phyloP scores from a whole-genome alignment of 2,888 invertebrate species.

The Steinernema hermaphroditum region DNA sequence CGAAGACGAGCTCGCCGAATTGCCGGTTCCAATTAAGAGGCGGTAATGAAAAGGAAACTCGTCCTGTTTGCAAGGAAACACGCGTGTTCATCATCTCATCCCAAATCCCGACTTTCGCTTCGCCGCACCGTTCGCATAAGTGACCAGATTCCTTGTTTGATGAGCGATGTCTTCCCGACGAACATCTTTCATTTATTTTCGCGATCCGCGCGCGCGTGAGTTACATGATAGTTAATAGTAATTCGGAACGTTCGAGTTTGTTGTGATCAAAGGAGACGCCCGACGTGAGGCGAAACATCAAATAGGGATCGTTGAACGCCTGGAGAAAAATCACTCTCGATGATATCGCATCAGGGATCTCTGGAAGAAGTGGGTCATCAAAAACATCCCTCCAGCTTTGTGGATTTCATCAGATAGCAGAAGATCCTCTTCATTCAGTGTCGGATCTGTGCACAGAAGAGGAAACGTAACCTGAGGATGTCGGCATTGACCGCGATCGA shows the following conservation, averaged over 20 bases:
- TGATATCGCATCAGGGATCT: neutral
- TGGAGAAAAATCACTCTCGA: constrained; percentile 22
- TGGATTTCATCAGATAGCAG: constrained; percentile 16
- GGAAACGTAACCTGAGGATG: too few species aligned
- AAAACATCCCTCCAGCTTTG: constrained; percentile 29
- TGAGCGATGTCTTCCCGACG: constrained; percentile 29
- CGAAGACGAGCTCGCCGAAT: too few species aligned
- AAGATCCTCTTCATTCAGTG: neutral
- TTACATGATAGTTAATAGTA: constrained; percentile 18
- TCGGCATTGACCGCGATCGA: neutral
- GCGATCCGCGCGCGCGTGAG: neutral
- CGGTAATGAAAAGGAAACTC: too few species aligned
- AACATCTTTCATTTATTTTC: constrained; percentile 11
- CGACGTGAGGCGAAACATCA: neutral
- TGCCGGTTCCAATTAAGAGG: too few species aligned
- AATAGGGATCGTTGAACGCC: constrained; percentile 7
- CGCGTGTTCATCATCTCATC: constrained; percentile 6
- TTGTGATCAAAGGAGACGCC: neutral
- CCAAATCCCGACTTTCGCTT: constrained; percentile 6
- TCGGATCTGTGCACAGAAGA: neutral
- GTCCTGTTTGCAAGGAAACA: too few species aligned
- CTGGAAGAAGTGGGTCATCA: constrained; percentile 28
- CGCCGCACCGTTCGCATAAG: constrained; percentile 7
- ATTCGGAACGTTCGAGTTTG: neutral
- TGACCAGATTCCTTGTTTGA: constrained; percentile 22